Base-by-base conservation (phyloP, 64 coral and sea anemone species). In the Catalaphyllia jardinei region DNA sequence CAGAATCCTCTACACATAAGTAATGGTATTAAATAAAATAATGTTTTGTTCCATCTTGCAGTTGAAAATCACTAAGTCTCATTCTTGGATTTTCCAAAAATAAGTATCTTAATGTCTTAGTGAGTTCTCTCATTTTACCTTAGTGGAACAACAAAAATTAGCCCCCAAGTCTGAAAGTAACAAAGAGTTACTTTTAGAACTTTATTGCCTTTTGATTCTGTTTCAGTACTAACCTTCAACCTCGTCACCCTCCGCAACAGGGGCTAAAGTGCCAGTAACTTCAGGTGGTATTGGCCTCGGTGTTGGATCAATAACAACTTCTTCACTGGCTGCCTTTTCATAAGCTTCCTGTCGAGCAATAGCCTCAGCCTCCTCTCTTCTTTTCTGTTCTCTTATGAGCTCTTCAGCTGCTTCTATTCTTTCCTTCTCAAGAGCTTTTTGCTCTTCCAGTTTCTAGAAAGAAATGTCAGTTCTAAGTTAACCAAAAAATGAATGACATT, bases 261-360 rank as follows among this genome's bases (percentile, higher is more conserved):
- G 78, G 12, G 91, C 87, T 75, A 99, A 75, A 39, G 93, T 89
- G 22, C 79, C 82, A 28, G 88, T 93, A 22, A 99, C 72, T 64
- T 99, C 97, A 22, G 94, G 93, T 30, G 97, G 97, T n/a, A 99
- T 95, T 31, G 93, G 97, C 62, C 97, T 76, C 38, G 93, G 93
- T 76, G 77, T 86, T 31, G 30, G 83, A 79, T 93, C 96, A 85
- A 95, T 50, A 0, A 91, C 78, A 22, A 91, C 93, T 33, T 95
- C 90, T 82, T 93, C 88, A 52, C 83, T 63, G 8, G 88, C 94
- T 35, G 90, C 96, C 72, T 92, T 95, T 63, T 95, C 97, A 89
- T 91, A 93, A 29, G 69, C 88, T 62, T 99, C 97, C 83, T 99
- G 91, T 57, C 80, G 87, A 13, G 93, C 91, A 79, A 99, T 95